Evolutionary conservation across 2,888 invertebrate species (phyloP), one percentile per base, ranked within the genome.

Genomic region (Megalurothrips usitatus): DNA sequence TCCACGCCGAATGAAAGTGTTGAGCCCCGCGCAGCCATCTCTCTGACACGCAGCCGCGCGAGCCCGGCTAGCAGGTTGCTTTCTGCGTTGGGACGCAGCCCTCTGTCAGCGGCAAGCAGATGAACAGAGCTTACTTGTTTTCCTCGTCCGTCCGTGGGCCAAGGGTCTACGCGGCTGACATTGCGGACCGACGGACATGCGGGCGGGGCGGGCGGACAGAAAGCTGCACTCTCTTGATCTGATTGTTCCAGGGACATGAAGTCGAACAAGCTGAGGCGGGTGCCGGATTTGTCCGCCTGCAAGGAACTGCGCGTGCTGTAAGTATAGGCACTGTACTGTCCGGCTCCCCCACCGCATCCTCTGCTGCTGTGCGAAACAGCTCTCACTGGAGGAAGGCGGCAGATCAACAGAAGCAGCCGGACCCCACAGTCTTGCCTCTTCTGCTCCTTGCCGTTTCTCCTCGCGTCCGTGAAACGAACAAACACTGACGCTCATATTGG

Each of bases 291-390:
- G 85, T 90, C 89, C 84, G 90, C 90, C 84, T 98, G 97, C 89
- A 89, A 89, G 84, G 94, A 96, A 86, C 92, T 97, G 86, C 91
- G 94, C 87, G 92, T 96, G 86, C 90, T 96, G 96, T 96, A 89
- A 94, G 95, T 93, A 87, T 14, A 6, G 12, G 58, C 58, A n/a
- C 58, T 17, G 14, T 58, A 1, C 58, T 8, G 0, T 58, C 58
- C 19, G 14, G 6, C 17, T 14, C 58, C 14, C 58, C 58, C 58
- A 2, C 34, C 34, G 3, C 34, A 2, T 6, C 34, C 34, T 6
- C 34, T 6, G 3, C 34, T 2, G 34, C 34, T 43, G 34, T 43
- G 34, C 6, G 34, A 43, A 43, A n/a, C 3, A 43, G 6, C 34
- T 2, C 34, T 43, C 3, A 43, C 34, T 43, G 34, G 34, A 43